Base-by-base conservation (phyloP, 2,888 invertebrate species). In the Euproctis similis region DNA sequence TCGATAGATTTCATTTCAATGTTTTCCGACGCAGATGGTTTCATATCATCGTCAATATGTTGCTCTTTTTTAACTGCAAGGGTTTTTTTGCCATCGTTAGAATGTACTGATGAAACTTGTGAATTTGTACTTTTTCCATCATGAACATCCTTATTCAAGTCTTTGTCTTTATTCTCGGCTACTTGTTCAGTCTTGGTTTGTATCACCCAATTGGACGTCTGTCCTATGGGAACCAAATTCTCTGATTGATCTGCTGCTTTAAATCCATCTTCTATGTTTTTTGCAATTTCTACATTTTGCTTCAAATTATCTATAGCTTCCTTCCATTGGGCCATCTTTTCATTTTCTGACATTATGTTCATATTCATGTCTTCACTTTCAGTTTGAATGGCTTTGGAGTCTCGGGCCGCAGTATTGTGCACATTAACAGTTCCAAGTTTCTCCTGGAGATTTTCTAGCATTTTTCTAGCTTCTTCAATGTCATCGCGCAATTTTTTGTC, bases 201-300 rank as follows among this genome's bases (percentile, higher is more conserved):
- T 12, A 34, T 30, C 12, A 25, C 36, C 24, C 37, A 30, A 4
- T 26, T 6, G 20, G 39, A 37, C n/a, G 5, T 19, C 3, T 19
- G 19, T 4, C 19, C 19, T 19, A 8, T 19, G 3, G 3, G 5
- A 19, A n/a, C 19, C 4, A n/a, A n/a, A 12, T 12, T 8, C n/a
- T 8, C 8, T 43, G 35, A 1, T 10, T 39, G 36, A 31, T 31
- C 10, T 2, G 42, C 46, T 6, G 36, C 12, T 43, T 59, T 68
- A 14, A 78, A 73, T 40, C 62, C 65, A 23, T 81, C 71, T 53
- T 80, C 77, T 24, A 80, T 72, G 38, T 72, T 76, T 49, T 39
- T 68, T 1, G 59, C 72, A 9, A 70, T 60, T 45, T 74, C 73
- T 21, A 60, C 48, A 45, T 75, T 68, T 36, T 56, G 68, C 20